Evolutionary conservation across 2,113 vertebrate species (phyloP), one percentile per base, ranked within the genome.

Genomic region (Oostethus manadensis): DNA sequence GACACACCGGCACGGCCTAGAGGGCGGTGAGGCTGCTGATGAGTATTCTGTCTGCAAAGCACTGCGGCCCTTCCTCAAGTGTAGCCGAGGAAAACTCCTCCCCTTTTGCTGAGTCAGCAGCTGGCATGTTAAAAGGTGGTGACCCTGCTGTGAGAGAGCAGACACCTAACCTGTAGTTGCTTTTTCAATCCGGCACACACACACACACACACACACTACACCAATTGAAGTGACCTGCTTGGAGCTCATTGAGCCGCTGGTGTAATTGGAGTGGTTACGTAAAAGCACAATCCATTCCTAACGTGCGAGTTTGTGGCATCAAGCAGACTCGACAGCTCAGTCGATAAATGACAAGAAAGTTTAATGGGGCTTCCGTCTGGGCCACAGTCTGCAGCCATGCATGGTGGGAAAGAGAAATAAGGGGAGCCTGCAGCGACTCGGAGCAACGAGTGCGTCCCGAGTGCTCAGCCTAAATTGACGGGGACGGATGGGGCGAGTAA

Each of bases 41-140:
- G 86, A 90, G 89, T 90, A 91, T 90, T 90, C 89, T 15, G 86
- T 72, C 80, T 85, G 90, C 89, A 90, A 87, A 86, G 86, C 83
- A 88, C 87, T 91, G 90, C 89, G 90, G 89, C 78, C 87, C 75
- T 78, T 70, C 70, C 68, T 76, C 73, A 75, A 76, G 71, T 56
- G 71, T 61, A 70, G n/a, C 72, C 60, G 13, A 70, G 78, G 77
- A 86, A 82, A 84, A 64, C 78, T 18, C 43, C 20, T 14, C n/a
- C 40, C 5, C 22, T 58, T 18, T 33, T 66, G 51, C 78, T 84
- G 86, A 89, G 82, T 90, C 87, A 91, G 87, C 87, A 85, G 7
- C 8, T 33, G 29, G 29, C 29, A 33, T 33, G 29, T 33, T 33
- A 33, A 33, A 33, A 33, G 29, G 5, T 33, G 29, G 7, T 33